Base-by-base conservation (phyloP, 2,797 vertebrate species). In the Scyliorhinus canicula region DNA sequence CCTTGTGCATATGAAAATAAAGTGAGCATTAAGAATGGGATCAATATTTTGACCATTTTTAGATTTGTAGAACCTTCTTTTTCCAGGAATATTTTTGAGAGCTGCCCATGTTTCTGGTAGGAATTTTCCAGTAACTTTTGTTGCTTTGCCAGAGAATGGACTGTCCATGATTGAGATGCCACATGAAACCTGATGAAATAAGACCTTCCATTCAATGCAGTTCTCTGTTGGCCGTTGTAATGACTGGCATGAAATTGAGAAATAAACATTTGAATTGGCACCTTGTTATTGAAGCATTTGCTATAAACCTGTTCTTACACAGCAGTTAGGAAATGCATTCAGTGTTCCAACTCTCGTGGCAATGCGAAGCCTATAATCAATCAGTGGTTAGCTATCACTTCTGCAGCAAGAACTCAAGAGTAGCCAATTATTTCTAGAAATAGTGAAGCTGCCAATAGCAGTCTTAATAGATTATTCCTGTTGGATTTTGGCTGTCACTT, bases 181-280 rank as follows among this genome's bases (percentile, higher is more conserved):
- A 52, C 52, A 31, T 52, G 85, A n/a, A 57, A 3, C 35, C 35
- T 7, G 50, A 88, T n/a, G 85, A 57, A 57, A 60, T 88, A n/a
- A 60, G 85, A 57, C 14, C 52, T 60, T 88, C 52, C 28, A 88
- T 88, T 88, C 11, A 88, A 19, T 6, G 47, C 31, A 6, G 52
- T 21, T 47, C 16, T 21, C 79, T 19, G 24, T 31, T 57, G 31
- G 31, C 52, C 85, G n/a, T 60, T n/a, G 52, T 31, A 60, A 21
- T 19, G 55, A 88, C 31, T 60, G 85, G 85, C 52, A 57, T 60
- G 28, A 88, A 88, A 57, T n/a, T 4, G 52, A 55, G 85, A 88
- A 52, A 47, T 28, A 88, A 88, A 88, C 85, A 88, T 88, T 88
- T 88, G 55, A 55, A 88, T 88, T 88, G 85, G 85, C 85, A 60